Conservation (phyloP, 2,888 invertebrate species). For the Spisula subtruncata region DNA sequence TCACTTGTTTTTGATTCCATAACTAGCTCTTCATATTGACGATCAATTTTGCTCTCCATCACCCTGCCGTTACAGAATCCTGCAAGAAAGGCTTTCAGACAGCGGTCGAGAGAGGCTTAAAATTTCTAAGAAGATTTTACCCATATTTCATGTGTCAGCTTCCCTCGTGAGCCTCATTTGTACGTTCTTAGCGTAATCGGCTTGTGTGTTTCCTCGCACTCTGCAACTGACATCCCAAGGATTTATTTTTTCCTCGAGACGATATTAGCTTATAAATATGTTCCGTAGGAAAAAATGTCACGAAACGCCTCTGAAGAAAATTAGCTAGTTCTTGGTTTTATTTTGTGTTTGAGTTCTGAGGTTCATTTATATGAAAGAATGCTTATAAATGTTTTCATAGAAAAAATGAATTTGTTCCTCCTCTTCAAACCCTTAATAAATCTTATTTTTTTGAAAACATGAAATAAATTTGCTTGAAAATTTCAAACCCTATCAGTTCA, state of each 20-base stretch:
- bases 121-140: conserved; percentile 74
- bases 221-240: conserved; percentile 58
- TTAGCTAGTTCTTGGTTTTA: background rate
- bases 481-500: background rate
- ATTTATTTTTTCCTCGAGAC: conserved; percentile 44
- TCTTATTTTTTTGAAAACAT: no score
- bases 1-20: background rate
- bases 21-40: background rate
- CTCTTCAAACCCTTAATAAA: no score
- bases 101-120: conserved; percentile 61
- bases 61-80: conserved; percentile 27
- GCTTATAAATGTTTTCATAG: no score
- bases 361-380: no score
- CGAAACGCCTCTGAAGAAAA: background rate
- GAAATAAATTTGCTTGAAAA: background rate
- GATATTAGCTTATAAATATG: conserved; percentile 34
- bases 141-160: conserved; percentile 71
- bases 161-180: conserved; percentile 76
- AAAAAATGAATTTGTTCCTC: background rate
- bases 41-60: background rate
- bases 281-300: conserved; percentile 24
- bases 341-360: background rate
- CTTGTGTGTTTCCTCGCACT: conserved; percentile 42
- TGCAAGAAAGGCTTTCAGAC: conserved; percentile 31
- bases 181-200: conserved; percentile 69